Conservation (phyloP, 2,113 vertebrate species). For the Callionymus lyra region DNA sequence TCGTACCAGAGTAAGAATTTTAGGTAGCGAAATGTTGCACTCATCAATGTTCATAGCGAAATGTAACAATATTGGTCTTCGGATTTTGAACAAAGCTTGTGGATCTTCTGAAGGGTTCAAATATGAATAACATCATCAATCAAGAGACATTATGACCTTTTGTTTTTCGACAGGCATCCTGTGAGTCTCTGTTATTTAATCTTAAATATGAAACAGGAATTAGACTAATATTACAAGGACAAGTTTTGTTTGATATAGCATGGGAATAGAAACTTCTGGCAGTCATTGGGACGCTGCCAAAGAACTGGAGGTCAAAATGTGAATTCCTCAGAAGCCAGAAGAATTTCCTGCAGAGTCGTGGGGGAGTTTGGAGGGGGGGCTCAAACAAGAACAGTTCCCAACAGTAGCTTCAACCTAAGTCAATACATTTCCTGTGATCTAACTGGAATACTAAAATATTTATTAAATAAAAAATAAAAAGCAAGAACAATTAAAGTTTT, state of each 20-base stretch:
- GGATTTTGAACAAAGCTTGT: too few species aligned
- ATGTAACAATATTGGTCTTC: too few species aligned
- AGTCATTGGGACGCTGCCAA: conserved; percentile 11
- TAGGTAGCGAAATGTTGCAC: too few species aligned
- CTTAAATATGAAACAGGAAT: conserved; percentile 3
- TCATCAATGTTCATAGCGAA: too few species aligned
- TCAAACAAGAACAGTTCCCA: conserved; percentile 1
- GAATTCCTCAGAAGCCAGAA: conserved; percentile 40
- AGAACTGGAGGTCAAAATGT: conserved; percentile 31
- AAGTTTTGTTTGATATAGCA: conserved; percentile 12
- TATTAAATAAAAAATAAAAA: too few species aligned
- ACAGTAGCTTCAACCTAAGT: not conserved
- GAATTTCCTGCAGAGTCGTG: conserved; percentile 29
- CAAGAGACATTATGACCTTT: too few species aligned
- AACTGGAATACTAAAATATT: not conserved
- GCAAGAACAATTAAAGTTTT: conserved; percentile 2
- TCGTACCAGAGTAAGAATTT: too few species aligned
- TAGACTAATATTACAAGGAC: conserved; percentile 17
- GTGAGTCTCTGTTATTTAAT: too few species aligned
- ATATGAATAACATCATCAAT: too few species aligned
- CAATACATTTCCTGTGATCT: not conserved
- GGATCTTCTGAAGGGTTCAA: too few species aligned
- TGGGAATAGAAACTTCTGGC: conserved; percentile 34
- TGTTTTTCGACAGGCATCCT: too few species aligned
- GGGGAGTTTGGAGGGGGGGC: conserved; percentile 13